Evolutionary conservation across 2,888 invertebrate species (phyloP).

Genomic region (Eustalomyia histrio): DNA sequence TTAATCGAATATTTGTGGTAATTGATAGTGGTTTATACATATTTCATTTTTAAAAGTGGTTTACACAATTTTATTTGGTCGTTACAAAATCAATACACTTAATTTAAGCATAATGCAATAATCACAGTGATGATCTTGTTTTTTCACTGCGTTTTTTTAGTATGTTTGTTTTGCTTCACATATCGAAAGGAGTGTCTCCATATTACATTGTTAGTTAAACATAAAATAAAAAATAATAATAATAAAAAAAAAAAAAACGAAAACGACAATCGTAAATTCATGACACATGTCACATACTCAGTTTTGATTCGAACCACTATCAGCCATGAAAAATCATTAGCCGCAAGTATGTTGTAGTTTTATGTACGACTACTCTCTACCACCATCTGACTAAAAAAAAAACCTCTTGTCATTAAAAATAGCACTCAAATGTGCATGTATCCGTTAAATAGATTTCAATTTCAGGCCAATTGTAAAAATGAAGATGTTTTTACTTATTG

Average conservation of each 20-base stretch:
- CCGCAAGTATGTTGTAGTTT: background rate
- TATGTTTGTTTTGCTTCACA: background rate
- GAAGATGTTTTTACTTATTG: conserved; percentile 18
- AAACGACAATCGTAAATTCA: conserved; percentile 54
- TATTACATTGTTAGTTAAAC: conserved; percentile 32
- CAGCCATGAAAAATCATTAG: conserved; percentile 15
- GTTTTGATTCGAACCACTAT: conserved; percentile 33
- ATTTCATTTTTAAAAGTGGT: background rate
- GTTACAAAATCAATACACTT: background rate
- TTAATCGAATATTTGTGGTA: background rate
- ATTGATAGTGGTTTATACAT: background rate
- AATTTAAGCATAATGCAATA: background rate
- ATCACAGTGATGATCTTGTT: conserved; percentile 27
- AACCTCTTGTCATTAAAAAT: background rate
- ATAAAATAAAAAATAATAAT: too few relatives aligned
- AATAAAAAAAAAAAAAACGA: background rate
- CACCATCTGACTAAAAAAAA: background rate
- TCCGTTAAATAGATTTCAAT: conserved; percentile 9
- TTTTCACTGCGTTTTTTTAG: background rate
- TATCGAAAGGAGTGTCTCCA: background rate
- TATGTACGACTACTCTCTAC: background rate
- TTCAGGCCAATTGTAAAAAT: conserved; percentile 18
- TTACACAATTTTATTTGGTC: background rate
- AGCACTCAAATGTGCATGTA: conserved; percentile 1
- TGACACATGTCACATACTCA: conserved; percentile 51